Evolutionary conservation across 2,888 invertebrate genomes (phyloP), one percentile per base, ranked within the genome.

Genomic region (Cryptophagus acutangulus): DNA sequence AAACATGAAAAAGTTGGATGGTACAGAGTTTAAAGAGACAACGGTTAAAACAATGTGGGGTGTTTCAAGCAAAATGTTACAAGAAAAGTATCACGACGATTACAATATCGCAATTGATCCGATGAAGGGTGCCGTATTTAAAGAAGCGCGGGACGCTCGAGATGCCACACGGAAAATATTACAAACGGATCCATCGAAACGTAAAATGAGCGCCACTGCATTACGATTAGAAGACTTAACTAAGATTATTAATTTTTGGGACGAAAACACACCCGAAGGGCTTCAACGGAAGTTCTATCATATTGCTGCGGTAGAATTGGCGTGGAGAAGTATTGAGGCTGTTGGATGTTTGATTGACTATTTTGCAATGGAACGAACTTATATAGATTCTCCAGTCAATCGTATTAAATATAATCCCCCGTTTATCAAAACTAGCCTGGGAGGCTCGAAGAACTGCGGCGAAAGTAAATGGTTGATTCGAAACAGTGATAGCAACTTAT

Each of bases 61-160:
- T 9, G 9, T 9, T 20, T 8, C 20, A 8, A 20, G 20, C 9
- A 20, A 20, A 20, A 6, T 20, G 6, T 20, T 20, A 9, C 20
- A 20, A 20, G 20, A 20, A 20, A 20, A 20, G 9, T 20, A 8
- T 20, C 9, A 8, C 9, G 9, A 20, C 9, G 20, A 20, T 8
- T 20, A 20, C 20, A 20, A 20, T 8, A 20, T 20, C 6, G 6
- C 20, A 20, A 20, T 20, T 8, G 20, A 20, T 20, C 20, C 20
- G 6, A 8, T 20, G 6, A 20, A 20, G 9, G 9, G 20, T 20
- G 20, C 9, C 20, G 20, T 20, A 20, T 20, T 20, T 20, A 20
- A 20, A 9, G 6, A 17, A 45, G 40, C 40, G 20, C 35, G 43
- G 35, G 36, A 35, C 4, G 45, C 39, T 12, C 2, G 43, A 15